These are phyloP conservation scores for Pyralis farinalis DNA, from an alignment of 2,888 invertebrate genomes.

Conservation along the genomic window DNA sequence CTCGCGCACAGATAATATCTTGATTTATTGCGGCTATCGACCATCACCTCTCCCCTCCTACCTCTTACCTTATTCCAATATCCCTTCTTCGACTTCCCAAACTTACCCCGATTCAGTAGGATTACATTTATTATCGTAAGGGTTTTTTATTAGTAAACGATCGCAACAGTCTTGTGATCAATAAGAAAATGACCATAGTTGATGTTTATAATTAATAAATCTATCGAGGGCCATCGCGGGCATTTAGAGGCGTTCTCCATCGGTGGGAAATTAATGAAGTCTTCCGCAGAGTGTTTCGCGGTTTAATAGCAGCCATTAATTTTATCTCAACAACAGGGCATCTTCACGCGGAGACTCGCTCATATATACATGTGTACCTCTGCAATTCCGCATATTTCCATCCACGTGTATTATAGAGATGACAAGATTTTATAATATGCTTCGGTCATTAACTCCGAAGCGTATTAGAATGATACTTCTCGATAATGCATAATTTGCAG, in stretches of 20 bases:
- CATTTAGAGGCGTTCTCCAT: constrained; percentile 65
- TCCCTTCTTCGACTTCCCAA: constrained; percentile 24
- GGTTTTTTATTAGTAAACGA: background rate
- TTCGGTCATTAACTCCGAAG: constrained; percentile 22
- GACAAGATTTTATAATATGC: constrained; percentile 31
- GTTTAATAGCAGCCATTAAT: constrained; percentile 74
- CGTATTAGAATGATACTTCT: constrained; percentile 10
- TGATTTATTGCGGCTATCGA: constrained; percentile 73
- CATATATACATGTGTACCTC: too few relatives aligned
- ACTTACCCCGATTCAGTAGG: constrained; percentile 32
- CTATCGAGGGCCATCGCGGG: constrained; percentile 62
- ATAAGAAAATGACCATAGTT: constrained; percentile 36
- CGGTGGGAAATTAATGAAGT: constrained; percentile 75
- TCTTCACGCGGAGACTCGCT: constrained; percentile 26
- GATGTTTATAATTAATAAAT: constrained; percentile 69
- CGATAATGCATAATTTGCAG: background rate
- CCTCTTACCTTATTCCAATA: constrained; percentile 13
- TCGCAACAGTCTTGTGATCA: constrained; percentile 19
- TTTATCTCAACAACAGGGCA: constrained; percentile 68
- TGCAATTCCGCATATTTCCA: constrained; percentile 14
- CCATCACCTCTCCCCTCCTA: constrained; percentile 31
- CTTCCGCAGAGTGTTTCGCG: constrained; percentile 70
- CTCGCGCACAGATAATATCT: constrained; percentile 70
- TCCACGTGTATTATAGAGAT: constrained; percentile 23
- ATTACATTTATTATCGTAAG: too few relatives aligned